Percentiles rank a stretch among this genome's conserved stretches.
Evolutionary conservation across 2,888 invertebrate genomes (phyloP).

Genomic region (Atethmia centrago): DNA sequence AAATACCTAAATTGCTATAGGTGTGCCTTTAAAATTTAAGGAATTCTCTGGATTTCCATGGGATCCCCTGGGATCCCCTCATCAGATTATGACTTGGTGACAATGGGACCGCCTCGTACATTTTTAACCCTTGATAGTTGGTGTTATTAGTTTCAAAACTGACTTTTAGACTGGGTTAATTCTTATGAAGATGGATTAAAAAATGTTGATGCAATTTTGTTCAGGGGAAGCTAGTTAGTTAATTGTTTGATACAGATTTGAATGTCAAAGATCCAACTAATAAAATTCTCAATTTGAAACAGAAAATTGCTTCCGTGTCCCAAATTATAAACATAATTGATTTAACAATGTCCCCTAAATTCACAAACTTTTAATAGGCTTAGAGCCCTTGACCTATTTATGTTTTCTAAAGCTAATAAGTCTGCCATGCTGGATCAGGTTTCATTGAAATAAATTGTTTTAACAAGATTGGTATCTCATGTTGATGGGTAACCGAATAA

Average conservation of each 20-base stretch:
- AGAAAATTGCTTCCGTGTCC: neutral
- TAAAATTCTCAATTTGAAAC: neutral
- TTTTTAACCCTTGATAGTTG: neutral
- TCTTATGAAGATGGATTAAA: neutral
- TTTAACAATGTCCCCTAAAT: constrained; percentile 1
- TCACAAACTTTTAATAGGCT: constrained; percentile 4
- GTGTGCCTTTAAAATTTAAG: too few species aligned
- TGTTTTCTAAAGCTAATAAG: constrained; percentile 23
- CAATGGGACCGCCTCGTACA: too few species aligned
- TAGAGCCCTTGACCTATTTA: constrained; percentile 14
- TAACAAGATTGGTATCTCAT: constrained; percentile 23
- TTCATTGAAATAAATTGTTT: constrained; percentile 42
- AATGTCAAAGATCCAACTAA: neutral
- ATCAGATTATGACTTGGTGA: too few species aligned
- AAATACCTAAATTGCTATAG: too few species aligned
- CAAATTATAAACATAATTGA: neutral
- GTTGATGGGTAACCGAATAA: constrained; percentile 24
- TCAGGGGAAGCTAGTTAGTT: neutral
- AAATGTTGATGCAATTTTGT: neutral
- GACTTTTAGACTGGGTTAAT: neutral
- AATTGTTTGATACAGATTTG: neutral
- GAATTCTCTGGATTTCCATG: too few species aligned
- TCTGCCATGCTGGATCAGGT: constrained; percentile 6
- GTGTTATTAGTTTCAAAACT: neutral
- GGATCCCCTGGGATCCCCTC: too few species aligned